These are phyloP conservation scores for Neolamprologus tretocephalus DNA, from an alignment of 2,113 vertebrate species.

Conservation along the genomic window DNA sequence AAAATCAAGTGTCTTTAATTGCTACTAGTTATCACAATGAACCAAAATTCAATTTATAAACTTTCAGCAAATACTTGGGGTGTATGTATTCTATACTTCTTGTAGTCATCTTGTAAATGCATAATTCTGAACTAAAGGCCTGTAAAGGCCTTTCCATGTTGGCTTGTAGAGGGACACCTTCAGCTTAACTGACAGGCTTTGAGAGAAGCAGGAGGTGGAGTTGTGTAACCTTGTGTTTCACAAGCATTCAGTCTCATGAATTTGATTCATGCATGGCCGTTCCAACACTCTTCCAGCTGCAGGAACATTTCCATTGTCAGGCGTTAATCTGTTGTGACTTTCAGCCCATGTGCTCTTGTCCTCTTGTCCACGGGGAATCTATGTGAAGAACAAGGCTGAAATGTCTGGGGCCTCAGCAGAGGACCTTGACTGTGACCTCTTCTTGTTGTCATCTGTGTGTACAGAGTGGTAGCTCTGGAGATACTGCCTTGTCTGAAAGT, in stretches of 20 bases:
- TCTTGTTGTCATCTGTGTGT: neutral
- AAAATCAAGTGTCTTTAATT: neutral
- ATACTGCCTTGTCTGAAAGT: neutral
- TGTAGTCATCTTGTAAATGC: neutral
- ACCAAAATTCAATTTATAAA: neutral
- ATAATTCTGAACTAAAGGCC: neutral
- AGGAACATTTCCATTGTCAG: constrained; percentile 43
- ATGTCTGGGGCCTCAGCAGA: constrained; percentile 9
- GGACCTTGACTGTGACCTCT: constrained; percentile 9
- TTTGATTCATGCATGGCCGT: neutral
- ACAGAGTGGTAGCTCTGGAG: neutral
- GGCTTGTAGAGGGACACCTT: neutral
- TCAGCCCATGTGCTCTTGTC: constrained; percentile 2
- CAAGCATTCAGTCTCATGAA: neutral
- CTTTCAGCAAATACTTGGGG: neutral
- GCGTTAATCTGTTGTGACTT: constrained; percentile 52
- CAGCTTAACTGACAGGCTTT: neutral
- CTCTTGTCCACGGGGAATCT: constrained; percentile 30
- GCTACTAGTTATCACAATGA: neutral
- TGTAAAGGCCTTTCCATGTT: neutral
- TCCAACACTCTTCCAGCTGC: constrained; percentile 24
- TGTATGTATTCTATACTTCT: neutral
- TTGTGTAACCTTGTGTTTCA: neutral
- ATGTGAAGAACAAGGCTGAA: constrained; percentile 17
- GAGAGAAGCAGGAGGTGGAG: neutral